Evolutionary conservation across 2,113 vertebrate genomes (phyloP), one percentile per base, ranked within the genome.

Genomic region (Oncorhynchus tshawytscha): DNA sequence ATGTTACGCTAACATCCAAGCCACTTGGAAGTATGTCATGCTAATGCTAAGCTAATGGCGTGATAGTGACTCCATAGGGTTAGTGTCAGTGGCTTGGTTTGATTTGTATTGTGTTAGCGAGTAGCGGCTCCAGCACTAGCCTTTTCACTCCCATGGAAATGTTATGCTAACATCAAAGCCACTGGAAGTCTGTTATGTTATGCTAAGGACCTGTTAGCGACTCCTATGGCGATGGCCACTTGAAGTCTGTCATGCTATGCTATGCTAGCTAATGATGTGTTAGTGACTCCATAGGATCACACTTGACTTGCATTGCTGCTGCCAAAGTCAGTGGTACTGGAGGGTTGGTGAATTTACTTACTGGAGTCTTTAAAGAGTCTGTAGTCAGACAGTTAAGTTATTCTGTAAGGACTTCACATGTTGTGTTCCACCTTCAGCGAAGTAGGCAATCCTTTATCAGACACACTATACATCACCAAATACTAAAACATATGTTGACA

Each of bases 131-230:
- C 51, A 54, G 51, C 67, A 69, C 49, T 77, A 81, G 78, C 80
- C 86, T 86, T 78, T 82, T 86, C 76, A 45, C 86, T 85, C 20
- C 83, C 75, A 81, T 81, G 80, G 75, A 80, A 87, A 66, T 77
- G 77, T 45, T 45, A 20, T 20, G 77, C 79, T 72, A 87, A 81
- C 79, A 79, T 85, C 85, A 39, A 71, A 87, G 76, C 6, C 13
- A 0, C 13, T 34, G 78, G 76, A 54, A 54, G 51, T 54, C 81
- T 80, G 80, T 88, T 82, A 77, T 74, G 6, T 77, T 74, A 77
- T 78, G 65, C 70, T 72, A 60, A 82, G 49, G 24, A 25, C 25
- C 18, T 25, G 22, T 54, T 54, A 54, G 15, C 16, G 15, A 18
- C 48, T 64, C 51, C 15, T 18, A 65, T 25, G 18, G 64, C 64